These are phyloP conservation scores for Arctocebus calabarensis DNA, from an alignment of 2,797 vertebrate species.

Conservation along the genomic window DNA sequence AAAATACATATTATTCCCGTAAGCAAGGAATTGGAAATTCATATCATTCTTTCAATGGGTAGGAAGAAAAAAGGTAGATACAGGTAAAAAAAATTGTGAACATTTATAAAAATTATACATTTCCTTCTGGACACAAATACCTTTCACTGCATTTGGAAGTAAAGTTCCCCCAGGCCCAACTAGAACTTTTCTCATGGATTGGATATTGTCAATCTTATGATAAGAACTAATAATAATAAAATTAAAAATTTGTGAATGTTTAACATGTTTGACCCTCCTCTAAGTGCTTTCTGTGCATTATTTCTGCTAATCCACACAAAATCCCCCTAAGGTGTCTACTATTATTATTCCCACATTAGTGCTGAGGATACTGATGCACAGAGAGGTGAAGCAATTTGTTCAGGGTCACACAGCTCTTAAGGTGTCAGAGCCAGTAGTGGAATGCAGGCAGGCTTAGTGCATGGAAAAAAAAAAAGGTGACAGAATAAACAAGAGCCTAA, in stretches of 20 bases:
- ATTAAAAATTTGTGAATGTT: neutral
- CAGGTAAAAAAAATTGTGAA: neutral
- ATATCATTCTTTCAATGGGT: neutral
- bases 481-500: neutral
- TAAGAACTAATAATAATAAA: neutral
- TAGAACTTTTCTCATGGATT: neutral
- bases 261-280: neutral
- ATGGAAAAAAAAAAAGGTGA: neutral
- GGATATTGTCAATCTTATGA: neutral
- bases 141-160: neutral
- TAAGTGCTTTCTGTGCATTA: neutral
- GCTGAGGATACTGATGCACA: neutral
- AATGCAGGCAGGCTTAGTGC: neutral
- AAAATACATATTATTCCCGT: conserved; percentile 3
- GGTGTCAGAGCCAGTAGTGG: neutral
- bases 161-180: neutral
- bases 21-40: neutral
- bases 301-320: neutral
- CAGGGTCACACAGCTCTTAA: neutral
- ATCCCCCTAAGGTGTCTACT: neutral
- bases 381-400: neutral
- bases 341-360: neutral
- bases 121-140: neutral
- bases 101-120: neutral
- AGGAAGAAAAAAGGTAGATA: neutral